Conservation (phyloP, 2,113 vertebrate species). For the Lota lota region DNA sequence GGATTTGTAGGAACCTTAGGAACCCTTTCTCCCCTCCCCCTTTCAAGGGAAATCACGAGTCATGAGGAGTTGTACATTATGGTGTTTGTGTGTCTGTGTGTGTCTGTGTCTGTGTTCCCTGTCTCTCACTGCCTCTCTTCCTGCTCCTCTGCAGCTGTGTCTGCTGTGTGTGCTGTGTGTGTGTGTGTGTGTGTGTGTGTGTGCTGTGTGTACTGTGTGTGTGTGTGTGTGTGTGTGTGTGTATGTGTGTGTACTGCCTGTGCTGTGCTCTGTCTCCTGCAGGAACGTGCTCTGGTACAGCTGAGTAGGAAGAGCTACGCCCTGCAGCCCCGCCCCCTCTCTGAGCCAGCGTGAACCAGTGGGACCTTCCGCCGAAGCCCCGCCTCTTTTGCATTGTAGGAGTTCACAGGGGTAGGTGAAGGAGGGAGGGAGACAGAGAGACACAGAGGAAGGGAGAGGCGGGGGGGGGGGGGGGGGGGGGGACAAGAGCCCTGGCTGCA, state of each 20-base stretch:
- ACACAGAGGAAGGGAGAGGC: neutral
- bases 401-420: slow-evolving; percentile 3
- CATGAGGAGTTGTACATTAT: no score
- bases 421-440: no score
- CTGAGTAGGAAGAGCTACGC: slow-evolving; percentile 60
- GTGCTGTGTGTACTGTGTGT: no score
- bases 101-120: no score
- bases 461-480: neutral
- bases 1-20: slow-evolving; percentile 44
- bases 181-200: no score
- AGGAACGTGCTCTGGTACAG: slow-evolving; percentile 59
- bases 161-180: slow-evolving; percentile 27
- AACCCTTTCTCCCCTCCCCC: no score
- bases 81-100: no score
- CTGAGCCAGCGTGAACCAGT: slow-evolving; percentile 15
- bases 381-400: slow-evolving; percentile 30
- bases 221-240: neutral
- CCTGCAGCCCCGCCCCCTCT: slow-evolving; percentile 1
- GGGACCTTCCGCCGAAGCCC: slow-evolving; percentile 14
- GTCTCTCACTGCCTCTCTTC: slow-evolving; percentile 6
- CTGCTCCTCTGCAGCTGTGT: slow-evolving; percentile 23
- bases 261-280: slow-evolving; percentile 19
- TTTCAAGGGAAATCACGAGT: no score
- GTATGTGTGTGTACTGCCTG: slow-evolving; percentile 40
- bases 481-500: slow-evolving; percentile 9